phyloP scores from a whole-genome alignment of 2,888 invertebrate species.

The Peribatodes rhomboidaria region DNA sequence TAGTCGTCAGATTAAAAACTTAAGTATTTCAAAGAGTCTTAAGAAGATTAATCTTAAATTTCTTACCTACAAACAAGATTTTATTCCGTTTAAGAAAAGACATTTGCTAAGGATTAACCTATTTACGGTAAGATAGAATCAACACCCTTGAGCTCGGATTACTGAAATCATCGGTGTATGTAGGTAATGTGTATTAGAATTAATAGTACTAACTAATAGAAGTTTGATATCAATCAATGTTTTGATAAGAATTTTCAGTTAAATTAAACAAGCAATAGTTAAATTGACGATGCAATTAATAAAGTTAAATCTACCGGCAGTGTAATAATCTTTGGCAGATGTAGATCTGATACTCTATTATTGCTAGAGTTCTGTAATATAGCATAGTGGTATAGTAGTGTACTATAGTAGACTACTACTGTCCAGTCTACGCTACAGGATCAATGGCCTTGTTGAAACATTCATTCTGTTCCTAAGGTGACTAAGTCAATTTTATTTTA shows the following conservation, averaged over 20 bases:
- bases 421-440: background rate
- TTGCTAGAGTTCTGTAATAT: too few species aligned
- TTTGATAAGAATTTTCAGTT: background rate
- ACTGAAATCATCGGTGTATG: slow-evolving; percentile 24
- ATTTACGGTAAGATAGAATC: slow-evolving; percentile 31
- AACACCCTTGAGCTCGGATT: slow-evolving; percentile 33
- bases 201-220: background rate
- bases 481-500: background rate
- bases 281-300: background rate
- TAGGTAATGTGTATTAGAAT: slow-evolving; percentile 34
- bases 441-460: background rate
- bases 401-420: too few species aligned
- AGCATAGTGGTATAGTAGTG: background rate
- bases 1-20: too few species aligned
- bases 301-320: background rate
- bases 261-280: background rate
- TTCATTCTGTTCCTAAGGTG: background rate
- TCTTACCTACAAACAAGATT: too few species aligned
- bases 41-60: too few species aligned
- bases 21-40: too few species aligned
- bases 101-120: slow-evolving; percentile 2
- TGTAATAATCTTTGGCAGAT: background rate
- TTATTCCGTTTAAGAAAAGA: background rate
- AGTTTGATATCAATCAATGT: background rate
- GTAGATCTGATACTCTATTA: too few species aligned